Evolutionary conservation across 2,888 invertebrate genomes (phyloP).

Genomic region (Cancer borealis): DNA sequence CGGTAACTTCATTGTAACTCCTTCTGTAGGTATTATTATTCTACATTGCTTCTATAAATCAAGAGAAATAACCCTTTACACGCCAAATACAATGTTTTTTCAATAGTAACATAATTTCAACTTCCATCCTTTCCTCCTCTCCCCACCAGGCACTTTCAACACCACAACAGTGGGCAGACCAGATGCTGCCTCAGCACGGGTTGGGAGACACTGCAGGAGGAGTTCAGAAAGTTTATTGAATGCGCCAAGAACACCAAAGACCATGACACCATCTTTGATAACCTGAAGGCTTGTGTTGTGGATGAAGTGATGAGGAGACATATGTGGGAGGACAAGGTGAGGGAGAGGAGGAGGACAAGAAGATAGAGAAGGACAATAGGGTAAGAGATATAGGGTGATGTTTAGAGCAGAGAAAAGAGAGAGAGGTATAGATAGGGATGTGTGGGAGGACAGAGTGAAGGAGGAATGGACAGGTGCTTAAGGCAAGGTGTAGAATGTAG

Average conservation of each 20-base stretch:
- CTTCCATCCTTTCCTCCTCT: background rate
- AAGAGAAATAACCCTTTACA: no score
- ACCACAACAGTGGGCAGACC: conserved; percentile 93
- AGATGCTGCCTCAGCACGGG: conserved; percentile 90
- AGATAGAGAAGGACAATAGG: no score
- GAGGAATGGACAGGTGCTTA: background rate
- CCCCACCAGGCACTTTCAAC: conserved; percentile 81
- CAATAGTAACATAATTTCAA: background rate
- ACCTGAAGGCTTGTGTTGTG: conserved; percentile 92
- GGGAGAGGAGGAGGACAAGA: background rate
- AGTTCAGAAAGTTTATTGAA: conserved; percentile 76
- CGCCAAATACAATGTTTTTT: no score
- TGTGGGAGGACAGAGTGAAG: no score
- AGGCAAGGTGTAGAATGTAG: no score
- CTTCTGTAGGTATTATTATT: no score
- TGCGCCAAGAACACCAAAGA: conserved; percentile 85
- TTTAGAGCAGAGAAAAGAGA: background rate
- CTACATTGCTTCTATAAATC: no score
- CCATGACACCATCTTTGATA: conserved; percentile 94
- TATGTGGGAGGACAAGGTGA: conserved; percentile 95
- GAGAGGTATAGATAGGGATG: background rate
- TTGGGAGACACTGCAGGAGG: conserved; percentile 87
- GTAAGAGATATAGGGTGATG: background rate
- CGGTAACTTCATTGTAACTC: no score
- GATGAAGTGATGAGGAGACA: conserved; percentile 92